Evolutionary conservation across 2,797 vertebrate genomes (phyloP), one percentile per base, ranked within the genome.

Genomic region (Darevskia nairensis): DNA sequence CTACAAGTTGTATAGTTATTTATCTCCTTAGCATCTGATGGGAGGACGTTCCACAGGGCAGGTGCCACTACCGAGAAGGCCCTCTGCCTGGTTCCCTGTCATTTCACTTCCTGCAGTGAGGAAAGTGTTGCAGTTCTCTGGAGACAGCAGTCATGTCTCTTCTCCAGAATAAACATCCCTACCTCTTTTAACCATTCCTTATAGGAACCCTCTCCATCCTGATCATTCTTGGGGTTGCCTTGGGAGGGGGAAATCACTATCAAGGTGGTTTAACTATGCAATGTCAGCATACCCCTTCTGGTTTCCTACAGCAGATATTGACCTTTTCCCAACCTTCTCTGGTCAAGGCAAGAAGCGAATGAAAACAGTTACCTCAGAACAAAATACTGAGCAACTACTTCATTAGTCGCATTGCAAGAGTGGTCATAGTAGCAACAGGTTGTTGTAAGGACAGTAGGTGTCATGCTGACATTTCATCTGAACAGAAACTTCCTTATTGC

Each of bases 391-490:
- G 50, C 21, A 13, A 77, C 68, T 78, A 25, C 21, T 86, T 32
- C 59, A 66, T 77, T 69, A 78, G 10, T 78, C 78, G 61, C 8
- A 0, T 17, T 89, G 46, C 27, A 79, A 69, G 69, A 90, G 61
- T 84, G 80, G n/a, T 11, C 69, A 3, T 9, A 25, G 55, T 29
- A 64, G 46, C 29, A 11, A 23, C 41, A 23, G 27, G 23, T 77
- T 41, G 41, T 13, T 64, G 7, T 2, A 29, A 44, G 41, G 41
- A 44, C 39, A 6, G 6, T 11, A 59, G 71, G 2, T 17, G 13
- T 72, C 4, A 11, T 1, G 2, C 21, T 0, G 0, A 0, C 0
- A 59, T 46, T 21, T 44, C 46, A 44, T 32, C 50, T 88, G 64
- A 84, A 80, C 15, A 66, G 59, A 75, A 85, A 27, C 9, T 68